Conservation (phyloP, 2,113 vertebrate genomes). For the Sclerurus mexicanus region DNA sequence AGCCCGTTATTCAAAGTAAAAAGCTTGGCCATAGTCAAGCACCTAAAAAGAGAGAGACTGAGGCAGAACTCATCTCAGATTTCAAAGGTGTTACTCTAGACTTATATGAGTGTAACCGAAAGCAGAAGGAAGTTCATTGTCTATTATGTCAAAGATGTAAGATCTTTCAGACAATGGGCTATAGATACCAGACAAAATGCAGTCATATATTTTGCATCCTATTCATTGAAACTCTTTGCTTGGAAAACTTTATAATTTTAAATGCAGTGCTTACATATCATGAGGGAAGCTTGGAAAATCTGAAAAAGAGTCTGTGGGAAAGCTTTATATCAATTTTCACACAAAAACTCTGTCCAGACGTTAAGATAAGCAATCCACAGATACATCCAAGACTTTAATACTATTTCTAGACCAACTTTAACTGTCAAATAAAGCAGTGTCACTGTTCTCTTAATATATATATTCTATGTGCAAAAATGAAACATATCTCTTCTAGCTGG, state of each 20-base stretch:
- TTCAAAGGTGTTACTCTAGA: conserved; percentile 42
- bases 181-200: not conserved
- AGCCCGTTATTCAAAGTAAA: not conserved
- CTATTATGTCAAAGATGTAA: not conserved
- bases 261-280: not conserved
- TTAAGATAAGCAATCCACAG: not conserved
- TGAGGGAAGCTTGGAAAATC: not conserved
- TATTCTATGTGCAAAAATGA: not conserved
- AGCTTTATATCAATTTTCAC: not conserved
- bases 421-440: not conserved
- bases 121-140: conserved; percentile 13
- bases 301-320: not conserved
- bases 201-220: not conserved
- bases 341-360: not conserved
- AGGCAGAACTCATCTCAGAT: conserved; percentile 6
- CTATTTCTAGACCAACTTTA: not conserved
- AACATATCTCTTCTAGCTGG: not conserved
- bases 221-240: not conserved
- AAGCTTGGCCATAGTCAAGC: not conserved
- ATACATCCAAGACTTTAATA: not conserved
- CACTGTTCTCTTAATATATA: not conserved
- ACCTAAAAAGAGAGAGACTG: not conserved
- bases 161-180: not conserved
- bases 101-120: not conserved
- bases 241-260: not conserved